Evolutionary conservation across 2,113 vertebrate genomes (phyloP).

Genomic region (Delphinapterus leucas): DNA sequence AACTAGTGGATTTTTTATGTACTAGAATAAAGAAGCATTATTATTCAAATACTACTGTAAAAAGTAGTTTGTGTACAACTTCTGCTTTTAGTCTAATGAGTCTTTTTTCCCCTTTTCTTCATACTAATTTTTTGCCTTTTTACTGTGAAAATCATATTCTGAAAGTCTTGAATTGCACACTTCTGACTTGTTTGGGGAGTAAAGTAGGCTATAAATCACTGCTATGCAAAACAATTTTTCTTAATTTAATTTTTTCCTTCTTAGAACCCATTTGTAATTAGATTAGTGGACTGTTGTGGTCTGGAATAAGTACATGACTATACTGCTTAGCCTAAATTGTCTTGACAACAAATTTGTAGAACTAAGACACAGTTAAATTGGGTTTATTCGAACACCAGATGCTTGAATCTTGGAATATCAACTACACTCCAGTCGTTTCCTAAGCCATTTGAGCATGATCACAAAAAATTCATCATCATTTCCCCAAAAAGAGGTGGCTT

Average conservation of each 20-base stretch:
- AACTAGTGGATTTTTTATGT: background rate
- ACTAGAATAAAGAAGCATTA: background rate
- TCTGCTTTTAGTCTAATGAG: background rate
- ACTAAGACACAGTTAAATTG: conserved; percentile 8
- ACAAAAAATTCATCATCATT: conserved; percentile 8
- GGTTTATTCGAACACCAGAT: background rate
- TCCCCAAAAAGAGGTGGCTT: background rate
- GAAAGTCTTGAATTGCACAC: background rate
- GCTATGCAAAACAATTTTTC: conserved; percentile 42
- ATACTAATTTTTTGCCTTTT: background rate
- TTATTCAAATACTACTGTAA: background rate
- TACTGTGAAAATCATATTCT: conserved; percentile 5
- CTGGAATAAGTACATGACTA: background rate
- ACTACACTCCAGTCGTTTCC: background rate
- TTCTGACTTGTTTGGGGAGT: background rate
- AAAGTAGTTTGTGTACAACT: background rate
- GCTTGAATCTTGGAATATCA: conserved; percentile 22
- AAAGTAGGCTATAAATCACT: conserved; percentile 52
- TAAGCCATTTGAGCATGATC: background rate
- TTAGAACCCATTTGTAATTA: conserved; percentile 50
- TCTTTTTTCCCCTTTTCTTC: background rate
- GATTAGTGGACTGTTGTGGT: background rate
- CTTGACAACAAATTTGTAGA: conserved; percentile 43
- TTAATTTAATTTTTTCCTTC: conserved; percentile 61
- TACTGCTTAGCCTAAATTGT: conserved; percentile 39